These are phyloP conservation scores for Eulithis prunata DNA, from an alignment of 2,888 invertebrate genomes.

Conservation along the genomic window DNA sequence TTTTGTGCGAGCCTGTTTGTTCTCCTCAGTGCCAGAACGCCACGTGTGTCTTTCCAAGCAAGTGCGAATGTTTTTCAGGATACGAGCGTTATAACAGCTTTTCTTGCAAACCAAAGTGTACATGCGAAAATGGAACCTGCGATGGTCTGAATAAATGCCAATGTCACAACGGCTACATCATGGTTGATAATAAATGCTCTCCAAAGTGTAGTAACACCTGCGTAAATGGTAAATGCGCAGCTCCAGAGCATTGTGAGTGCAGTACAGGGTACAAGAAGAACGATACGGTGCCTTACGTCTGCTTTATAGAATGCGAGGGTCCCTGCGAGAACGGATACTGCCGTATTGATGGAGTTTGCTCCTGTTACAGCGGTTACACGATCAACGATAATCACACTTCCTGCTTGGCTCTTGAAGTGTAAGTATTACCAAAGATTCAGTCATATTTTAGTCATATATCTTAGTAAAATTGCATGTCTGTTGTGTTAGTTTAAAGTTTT, in stretches of 20 bases:
- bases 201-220: constrained; percentile 22
- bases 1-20: constrained; percentile 30
- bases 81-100: constrained; percentile 15
- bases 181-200: constrained; percentile 12
- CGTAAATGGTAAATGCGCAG: constrained; percentile 28
- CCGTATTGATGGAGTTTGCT: constrained; percentile 50
- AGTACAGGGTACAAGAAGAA: constrained; percentile 36
- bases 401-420: constrained; percentile 51
- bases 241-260: constrained; percentile 32
- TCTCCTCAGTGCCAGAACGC: constrained; percentile 25
- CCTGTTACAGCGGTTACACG: constrained; percentile 50
- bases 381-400: constrained; percentile 44
- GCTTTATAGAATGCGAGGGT: constrained; percentile 52
- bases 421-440: constrained; percentile 44
- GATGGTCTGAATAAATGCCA: constrained; percentile 13
- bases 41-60: constrained; percentile 26
- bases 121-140: constrained; percentile 18
- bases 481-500: too few relatives aligned
- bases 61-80: constrained; percentile 24
- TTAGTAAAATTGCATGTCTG: too few relatives aligned
- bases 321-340: constrained; percentile 57
- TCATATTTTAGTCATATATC: not conserved
- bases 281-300: constrained; percentile 41
- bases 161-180: constrained; percentile 28
- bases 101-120: constrained; percentile 20